Evolutionary conservation across 2,888 invertebrate genomes (phyloP).

Genomic region (Heliconius ismenius): DNA sequence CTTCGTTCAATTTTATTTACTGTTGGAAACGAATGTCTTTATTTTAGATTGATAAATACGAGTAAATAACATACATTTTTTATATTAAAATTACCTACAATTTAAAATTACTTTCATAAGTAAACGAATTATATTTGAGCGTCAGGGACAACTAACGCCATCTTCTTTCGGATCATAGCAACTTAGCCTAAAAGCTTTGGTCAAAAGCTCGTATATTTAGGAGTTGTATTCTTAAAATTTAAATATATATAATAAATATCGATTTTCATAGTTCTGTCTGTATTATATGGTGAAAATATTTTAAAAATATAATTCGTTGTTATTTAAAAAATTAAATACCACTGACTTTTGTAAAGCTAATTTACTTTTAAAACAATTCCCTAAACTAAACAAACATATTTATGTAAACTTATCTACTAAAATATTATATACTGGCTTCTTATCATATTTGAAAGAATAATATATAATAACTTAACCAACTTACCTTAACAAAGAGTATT

Average conservation of each 20-base stretch:
- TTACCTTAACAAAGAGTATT: neutral
- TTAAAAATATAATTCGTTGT: neutral
- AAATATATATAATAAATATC: neutral
- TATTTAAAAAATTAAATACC: too few species aligned
- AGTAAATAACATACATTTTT: neutral
- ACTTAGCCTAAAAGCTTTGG: neutral
- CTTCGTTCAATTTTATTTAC: neutral
- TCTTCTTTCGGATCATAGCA: neutral
- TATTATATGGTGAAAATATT: neutral
- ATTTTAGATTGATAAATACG: neutral
- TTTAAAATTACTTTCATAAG: neutral
- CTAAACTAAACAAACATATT: too few species aligned
- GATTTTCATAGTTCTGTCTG: neutral
- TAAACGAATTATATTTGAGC: neutral
- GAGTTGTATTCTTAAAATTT: neutral
- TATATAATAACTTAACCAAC: neutral
- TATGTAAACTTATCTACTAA: too few species aligned
- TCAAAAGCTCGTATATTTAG: neutral
- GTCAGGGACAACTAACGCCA: constrained; percentile 9
- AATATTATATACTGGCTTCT: neutral
- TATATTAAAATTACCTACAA: neutral
- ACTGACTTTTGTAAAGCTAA: too few species aligned
- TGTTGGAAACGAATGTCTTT: neutral
- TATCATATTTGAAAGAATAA: neutral
- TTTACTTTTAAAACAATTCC: too few species aligned